Conservation (phyloP, 92 coral and sea anemone species). For the Hydrozoanthus gracilis region DNA sequence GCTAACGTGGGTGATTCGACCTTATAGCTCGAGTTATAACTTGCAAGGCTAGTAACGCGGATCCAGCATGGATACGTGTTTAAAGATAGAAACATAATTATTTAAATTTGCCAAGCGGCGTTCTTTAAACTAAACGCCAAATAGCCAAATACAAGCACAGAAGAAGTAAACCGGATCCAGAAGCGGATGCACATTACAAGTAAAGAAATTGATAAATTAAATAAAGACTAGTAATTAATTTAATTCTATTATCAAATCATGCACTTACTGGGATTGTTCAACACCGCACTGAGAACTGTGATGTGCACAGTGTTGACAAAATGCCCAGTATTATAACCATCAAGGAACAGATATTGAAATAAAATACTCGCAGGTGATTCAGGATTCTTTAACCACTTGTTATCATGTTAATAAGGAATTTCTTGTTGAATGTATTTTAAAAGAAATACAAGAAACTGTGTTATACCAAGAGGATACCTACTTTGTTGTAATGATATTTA, state of each 20-base stretch:
- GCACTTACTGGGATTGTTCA: conserved; percentile 61
- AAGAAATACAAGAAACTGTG: conserved; percentile 51
- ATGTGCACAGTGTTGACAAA: conserved; percentile 29
- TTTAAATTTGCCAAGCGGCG: too few relatives aligned
- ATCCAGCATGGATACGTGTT: too few relatives aligned
- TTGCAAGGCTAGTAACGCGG: too few relatives aligned
- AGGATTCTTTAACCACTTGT: conserved; percentile 54
- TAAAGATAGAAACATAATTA: too few relatives aligned
- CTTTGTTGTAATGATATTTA: conserved; percentile 53
- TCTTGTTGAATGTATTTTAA: conserved; percentile 48
- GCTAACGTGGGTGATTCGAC: too few relatives aligned
- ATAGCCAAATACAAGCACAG: too few relatives aligned
- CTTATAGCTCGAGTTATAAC: too few relatives aligned
- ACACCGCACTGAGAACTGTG: conserved; percentile 47
- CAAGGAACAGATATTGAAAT: conserved; percentile 49
- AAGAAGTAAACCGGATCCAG: too few relatives aligned
- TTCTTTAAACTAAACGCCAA: too few relatives aligned
- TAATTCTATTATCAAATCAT: conserved; percentile 43
- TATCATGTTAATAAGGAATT: conserved; percentile 55
- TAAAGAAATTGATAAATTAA: too few relatives aligned
- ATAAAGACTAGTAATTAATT: too few relatives aligned
- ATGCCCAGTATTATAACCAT: conserved; percentile 45
- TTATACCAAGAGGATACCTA: conserved; percentile 53
- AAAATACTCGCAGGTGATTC: conserved; percentile 42
- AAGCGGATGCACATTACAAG: too few relatives aligned